These are phyloP conservation scores for Cartodere bifasciata DNA, from an alignment of 2,888 invertebrate species.

Conservation along the genomic window DNA sequence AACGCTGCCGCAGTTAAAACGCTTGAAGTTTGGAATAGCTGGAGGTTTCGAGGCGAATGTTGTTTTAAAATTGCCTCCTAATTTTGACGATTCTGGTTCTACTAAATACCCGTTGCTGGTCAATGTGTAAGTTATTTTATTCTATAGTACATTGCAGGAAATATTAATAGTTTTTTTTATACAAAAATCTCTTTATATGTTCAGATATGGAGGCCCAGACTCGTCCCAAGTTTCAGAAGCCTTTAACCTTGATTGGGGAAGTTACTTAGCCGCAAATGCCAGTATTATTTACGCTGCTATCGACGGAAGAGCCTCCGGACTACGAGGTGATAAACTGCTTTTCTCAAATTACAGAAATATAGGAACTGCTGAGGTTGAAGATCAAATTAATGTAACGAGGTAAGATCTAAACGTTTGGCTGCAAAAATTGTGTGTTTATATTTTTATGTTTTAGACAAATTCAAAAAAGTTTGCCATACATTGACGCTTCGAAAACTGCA, in stretches of 20 bases:
- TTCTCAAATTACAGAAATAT: slow-evolving; percentile 72
- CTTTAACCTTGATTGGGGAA: slow-evolving; percentile 78
- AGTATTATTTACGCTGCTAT: slow-evolving; percentile 79
- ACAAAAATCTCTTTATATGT: slow-evolving; percentile 16
- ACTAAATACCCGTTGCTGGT: slow-evolving; percentile 72
- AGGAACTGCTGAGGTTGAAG: slow-evolving; percentile 82
- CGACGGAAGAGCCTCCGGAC: slow-evolving; percentile 82
- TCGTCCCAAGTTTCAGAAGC: slow-evolving; percentile 72
- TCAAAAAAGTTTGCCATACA: slow-evolving; percentile 52
- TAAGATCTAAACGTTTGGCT: slow-evolving; percentile 28
- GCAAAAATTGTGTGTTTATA: slow-evolving; percentile 2
- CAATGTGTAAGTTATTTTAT: slow-evolving; percentile 57
- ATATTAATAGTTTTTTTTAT: slow-evolving; percentile 4
- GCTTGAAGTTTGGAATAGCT: slow-evolving; percentile 49
- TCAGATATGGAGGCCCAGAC: slow-evolving; percentile 85
- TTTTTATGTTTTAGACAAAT: slow-evolving; percentile 39
- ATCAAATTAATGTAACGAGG: slow-evolving; percentile 79
- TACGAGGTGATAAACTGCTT: slow-evolving; percentile 70
- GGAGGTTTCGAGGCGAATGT: slow-evolving; percentile 63
- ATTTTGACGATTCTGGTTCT: slow-evolving; percentile 50
- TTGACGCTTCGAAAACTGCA: slow-evolving; percentile 70
- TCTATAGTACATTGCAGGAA: slow-evolving; percentile 1
- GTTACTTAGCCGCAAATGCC: slow-evolving; percentile 71
- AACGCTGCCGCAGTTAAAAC: slow-evolving; percentile 44
- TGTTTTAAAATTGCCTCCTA: slow-evolving; percentile 57